These are phyloP conservation scores for Drosophila jambulina DNA, from an alignment of 1,140 invertebrate species.

Conservation along the genomic window DNA sequence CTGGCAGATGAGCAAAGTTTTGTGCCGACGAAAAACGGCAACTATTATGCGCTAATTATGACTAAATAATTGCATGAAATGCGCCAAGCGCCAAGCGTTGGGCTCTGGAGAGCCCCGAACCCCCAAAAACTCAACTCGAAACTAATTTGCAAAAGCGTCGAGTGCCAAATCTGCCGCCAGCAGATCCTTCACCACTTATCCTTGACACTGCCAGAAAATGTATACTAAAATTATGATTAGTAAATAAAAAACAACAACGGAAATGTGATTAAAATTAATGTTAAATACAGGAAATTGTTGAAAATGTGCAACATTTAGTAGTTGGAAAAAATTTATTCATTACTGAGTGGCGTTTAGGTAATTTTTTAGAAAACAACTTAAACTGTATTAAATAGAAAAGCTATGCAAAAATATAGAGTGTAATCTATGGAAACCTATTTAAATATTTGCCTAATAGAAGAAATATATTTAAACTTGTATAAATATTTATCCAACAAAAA, in stretches of 20 bases:
- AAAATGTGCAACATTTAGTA: no score
- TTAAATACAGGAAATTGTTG: no score
- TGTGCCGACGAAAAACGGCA: conserved; percentile 42
- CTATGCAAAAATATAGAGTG: no score
- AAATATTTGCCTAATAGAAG: no score
- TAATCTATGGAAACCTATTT: no score
- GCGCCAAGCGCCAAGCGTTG: conserved; percentile 21
- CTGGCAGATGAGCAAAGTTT: conserved; percentile 42
- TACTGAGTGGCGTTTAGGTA: no score
- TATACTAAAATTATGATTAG: no score
- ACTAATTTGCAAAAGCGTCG: conserved; percentile 50
- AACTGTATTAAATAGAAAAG: no score
- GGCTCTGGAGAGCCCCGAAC: not conserved
- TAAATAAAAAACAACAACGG: not conserved
- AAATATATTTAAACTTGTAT: no score
- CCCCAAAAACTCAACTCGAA: conserved; percentile 41
- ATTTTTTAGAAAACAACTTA: no score
- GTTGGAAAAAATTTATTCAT: no score
- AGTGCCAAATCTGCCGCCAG: conserved; percentile 41
- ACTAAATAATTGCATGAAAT: conserved; percentile 55
- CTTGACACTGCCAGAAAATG: conserved; percentile 8
- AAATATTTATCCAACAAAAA: no score
- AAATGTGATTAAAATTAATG: not conserved
- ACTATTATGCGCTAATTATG: conserved; percentile 64
- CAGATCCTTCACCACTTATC: conserved; percentile 22